Evolutionary conservation across 2,888 invertebrate genomes (phyloP), one percentile per base, ranked within the genome.

Genomic region (Hesperia comma): DNA sequence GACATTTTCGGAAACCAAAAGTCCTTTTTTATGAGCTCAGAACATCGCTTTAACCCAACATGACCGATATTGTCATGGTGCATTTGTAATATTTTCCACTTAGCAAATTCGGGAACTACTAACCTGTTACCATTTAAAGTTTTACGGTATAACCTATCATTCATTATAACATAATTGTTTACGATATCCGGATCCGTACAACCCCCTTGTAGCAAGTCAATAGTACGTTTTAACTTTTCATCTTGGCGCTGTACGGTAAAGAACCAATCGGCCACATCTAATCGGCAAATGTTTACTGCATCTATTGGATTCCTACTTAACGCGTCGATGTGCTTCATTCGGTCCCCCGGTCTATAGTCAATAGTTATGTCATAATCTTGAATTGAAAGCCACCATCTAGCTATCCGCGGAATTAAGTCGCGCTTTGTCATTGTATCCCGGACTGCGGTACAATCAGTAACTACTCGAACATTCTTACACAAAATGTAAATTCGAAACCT

Each of bases 41-140:
- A 43, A 40, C 75, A 76, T 14, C 69, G 67, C 12, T 77, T 67
- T 6, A 75, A 69, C 0, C 76, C 76, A 17, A 76, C 69, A 56
- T 81, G 78, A 0, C 82, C 80, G 8, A 81, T 76, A 0, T 81
- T 75, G 62, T 82, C 79, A 60, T 80, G 81, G 54, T 76, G 74
- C 75, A 78, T 79, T 40, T 78, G 77, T 0, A 79, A 17, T 12
- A 82, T 69, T 67, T 70, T 78, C 74, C 79, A 83, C 15, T 26
- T 56, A 14, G 77, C 69, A 32, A 77, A 75, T 3, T 26, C 41
- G 0, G 80, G 79, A 3, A 81, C 80, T 51, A 76, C 75, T 6
- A 80, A 70, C 32, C 58, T 7, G 14, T 58, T 10, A 1, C 58
- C 58, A 32, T 32, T 10, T 1, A 58, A 32, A n/a, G 58, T 58